phyloP scores from a whole-genome alignment of 1,140 invertebrate species.

The Phocides pigmalion region DNA sequence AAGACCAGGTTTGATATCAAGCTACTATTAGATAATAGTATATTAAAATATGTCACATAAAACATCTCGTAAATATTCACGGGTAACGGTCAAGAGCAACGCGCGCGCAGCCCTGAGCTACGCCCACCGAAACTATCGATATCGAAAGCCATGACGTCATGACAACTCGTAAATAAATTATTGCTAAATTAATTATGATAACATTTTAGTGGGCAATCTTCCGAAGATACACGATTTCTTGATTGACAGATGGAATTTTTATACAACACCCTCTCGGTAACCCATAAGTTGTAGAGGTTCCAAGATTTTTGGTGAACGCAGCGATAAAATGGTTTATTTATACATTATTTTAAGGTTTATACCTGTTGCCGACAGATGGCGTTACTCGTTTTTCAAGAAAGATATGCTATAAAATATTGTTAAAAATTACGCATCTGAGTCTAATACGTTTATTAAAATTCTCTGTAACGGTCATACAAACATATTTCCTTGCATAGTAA shows the following conservation, averaged over 20 bases:
- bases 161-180: background rate
- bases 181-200: too few relatives aligned
- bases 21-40: constrained; percentile 5
- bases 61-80: constrained; percentile 1
- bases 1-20: constrained; percentile 7
- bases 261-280: too few relatives aligned
- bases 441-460: too few relatives aligned
- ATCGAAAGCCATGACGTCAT: background rate
- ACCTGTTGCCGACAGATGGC: background rate
- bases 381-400: background rate
- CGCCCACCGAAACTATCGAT: background rate
- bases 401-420: too few relatives aligned
- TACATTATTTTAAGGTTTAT: background rate
- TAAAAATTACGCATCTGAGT: too few relatives aligned
- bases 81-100: constrained; percentile 1
- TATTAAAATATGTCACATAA: constrained; percentile 11
- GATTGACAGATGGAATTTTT: too few relatives aligned
- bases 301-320: too few relatives aligned
- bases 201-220: too few relatives aligned
- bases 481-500: too few relatives aligned
- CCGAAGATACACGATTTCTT: background rate
- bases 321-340: too few relatives aligned
- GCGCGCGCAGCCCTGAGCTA: background rate
- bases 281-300: too few relatives aligned
- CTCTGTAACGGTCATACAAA: too few relatives aligned